Conservation (phyloP, 2,113 vertebrate genomes). For the Nicator chloris region DNA sequence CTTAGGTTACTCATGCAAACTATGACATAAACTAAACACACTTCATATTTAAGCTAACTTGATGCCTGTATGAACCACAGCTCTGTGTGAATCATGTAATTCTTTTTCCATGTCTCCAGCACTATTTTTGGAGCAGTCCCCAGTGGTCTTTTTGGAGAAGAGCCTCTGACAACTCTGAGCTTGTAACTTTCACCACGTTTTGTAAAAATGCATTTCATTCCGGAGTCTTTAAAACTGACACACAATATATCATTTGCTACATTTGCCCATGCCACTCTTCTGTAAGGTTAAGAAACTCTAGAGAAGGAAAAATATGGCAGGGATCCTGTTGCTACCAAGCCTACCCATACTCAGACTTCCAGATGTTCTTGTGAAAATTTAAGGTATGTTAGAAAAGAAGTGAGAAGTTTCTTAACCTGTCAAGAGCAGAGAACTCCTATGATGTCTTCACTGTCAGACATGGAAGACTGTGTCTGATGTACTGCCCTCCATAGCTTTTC, state of each 20-base stretch:
- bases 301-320: background rate
- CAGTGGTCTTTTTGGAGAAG: background rate
- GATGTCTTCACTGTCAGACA: conserved; percentile 50
- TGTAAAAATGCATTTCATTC: background rate
- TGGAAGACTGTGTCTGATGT: conserved; percentile 18
- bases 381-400: conserved; percentile 17
- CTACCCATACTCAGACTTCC: background rate
- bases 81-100: background rate
- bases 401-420: conserved; percentile 53
- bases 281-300: background rate
- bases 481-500: conserved; percentile 49
- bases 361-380: background rate
- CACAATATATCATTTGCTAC: background rate
- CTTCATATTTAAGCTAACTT: background rate
- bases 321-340: background rate
- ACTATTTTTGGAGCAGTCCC: background rate
- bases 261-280: background rate
- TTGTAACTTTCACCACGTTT: background rate
- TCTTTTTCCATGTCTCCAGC: background rate
- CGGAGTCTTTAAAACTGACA: background rate
- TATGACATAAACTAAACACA: background rate
- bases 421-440: conserved; percentile 47
- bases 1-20: background rate
- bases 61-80: background rate
- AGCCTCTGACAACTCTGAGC: background rate